Evolutionary conservation across 2,888 invertebrate genomes (phyloP).

Genomic region (Drosophila yooni): DNA sequence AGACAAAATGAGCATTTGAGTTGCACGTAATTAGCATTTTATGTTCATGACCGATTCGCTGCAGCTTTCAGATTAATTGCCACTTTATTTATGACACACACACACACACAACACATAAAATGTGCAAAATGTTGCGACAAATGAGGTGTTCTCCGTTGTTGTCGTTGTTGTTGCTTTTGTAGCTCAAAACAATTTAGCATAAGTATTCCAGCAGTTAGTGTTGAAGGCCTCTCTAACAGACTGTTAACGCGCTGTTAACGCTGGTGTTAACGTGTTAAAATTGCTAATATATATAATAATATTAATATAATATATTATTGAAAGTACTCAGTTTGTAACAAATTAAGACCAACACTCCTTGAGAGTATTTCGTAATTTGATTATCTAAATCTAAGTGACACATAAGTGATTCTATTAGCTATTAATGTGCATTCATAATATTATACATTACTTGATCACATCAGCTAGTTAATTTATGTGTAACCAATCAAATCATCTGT

Average conservation of each 20-base stretch:
- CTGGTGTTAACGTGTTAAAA: neutral
- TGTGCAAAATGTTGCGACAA: slow-evolving; percentile 42
- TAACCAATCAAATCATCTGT: slow-evolving; percentile 3
- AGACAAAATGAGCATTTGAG: slow-evolving; percentile 54
- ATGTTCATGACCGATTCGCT: slow-evolving; percentile 67
- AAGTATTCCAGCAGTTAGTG: slow-evolving; percentile 37
- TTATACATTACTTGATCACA: neutral
- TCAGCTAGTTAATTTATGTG: neutral
- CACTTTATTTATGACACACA: slow-evolving; percentile 63
- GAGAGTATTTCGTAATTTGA: neutral
- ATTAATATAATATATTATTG: neutral
- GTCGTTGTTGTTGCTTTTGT: neutral
- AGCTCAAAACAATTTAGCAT: slow-evolving; percentile 37
- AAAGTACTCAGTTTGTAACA: neutral
- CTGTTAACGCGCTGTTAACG: neutral
- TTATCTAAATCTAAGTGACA: slow-evolving; percentile 1
- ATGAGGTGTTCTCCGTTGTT: slow-evolving; percentile 21
- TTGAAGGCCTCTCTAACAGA: slow-evolving; percentile 13
- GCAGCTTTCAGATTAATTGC: slow-evolving; percentile 74
- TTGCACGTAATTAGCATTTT: slow-evolving; percentile 72
- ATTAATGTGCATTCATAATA: neutral
- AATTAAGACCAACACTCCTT: neutral
- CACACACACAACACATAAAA: slow-evolving; percentile 27
- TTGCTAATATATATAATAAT: neutral
- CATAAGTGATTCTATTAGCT: neutral